A percentile compares a stretch with the other conserved stretches of the same genome.
phyloP scores from a whole-genome alignment of 1,140 invertebrate species.

The Sminthurides bifidus region DNA sequence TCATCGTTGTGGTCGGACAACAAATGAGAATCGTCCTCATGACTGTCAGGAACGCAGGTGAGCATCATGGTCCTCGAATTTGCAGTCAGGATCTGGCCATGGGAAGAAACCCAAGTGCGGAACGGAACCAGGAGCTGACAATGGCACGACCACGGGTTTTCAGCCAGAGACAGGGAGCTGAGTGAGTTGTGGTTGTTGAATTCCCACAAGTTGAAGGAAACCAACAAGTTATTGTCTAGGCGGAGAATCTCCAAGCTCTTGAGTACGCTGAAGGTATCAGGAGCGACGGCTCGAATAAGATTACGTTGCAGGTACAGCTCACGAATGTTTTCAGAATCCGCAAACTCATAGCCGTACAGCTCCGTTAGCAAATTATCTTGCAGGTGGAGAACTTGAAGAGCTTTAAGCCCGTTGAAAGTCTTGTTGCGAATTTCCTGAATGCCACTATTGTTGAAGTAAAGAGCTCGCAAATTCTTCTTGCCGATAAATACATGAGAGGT shows the following conservation, averaged over 20 bases:
- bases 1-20: too few species aligned
- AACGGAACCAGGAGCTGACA: slow-evolving; percentile 53
- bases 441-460: slow-evolving; percentile 74
- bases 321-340: slow-evolving; percentile 61
- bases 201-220: slow-evolving; percentile 64
- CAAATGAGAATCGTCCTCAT: too few species aligned
- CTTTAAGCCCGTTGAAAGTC: slow-evolving; percentile 76
- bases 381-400: slow-evolving; percentile 66
- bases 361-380: slow-evolving; percentile 69
- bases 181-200: slow-evolving; percentile 57
- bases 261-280: slow-evolving; percentile 62
- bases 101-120: slow-evolving; percentile 15
- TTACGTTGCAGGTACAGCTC: slow-evolving; percentile 84
- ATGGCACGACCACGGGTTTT: slow-evolving; percentile 79
- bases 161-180: slow-evolving; percentile 34
- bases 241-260: slow-evolving; percentile 64
- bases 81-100: too few species aligned
- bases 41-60: too few species aligned
- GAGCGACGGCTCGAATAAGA: slow-evolving; percentile 60
- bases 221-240: slow-evolving; percentile 71
- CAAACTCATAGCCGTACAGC: slow-evolving; percentile 78
- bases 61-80: too few species aligned
- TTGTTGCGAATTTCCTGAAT: slow-evolving; percentile 78
- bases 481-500: slow-evolving; percentile 84
- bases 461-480: slow-evolving; percentile 70